Base-by-base conservation (phyloP, 2,888 invertebrate species). In the Xylocampa areola region DNA sequence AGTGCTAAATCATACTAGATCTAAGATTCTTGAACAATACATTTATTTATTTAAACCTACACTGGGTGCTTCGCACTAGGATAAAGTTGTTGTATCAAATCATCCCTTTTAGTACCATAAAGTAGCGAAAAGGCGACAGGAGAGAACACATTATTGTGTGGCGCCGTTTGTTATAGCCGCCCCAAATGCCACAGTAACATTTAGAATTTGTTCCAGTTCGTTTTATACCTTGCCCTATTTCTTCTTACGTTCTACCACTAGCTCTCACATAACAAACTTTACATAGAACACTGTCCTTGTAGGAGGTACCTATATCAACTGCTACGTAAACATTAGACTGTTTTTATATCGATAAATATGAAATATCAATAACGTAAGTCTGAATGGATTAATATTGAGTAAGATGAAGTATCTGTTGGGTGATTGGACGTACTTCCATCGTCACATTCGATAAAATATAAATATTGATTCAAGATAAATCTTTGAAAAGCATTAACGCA, bases 181-280 rank as follows among this genome's bases (percentile, higher is more conserved):
- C 81, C 80, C 77, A 90, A 91, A 91, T 90, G 90, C 82, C 90
- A 90, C 82, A 80, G 76, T 91, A 90, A 88, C 90, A 90, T 91
- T 91, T 90, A 84, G 83, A 85, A 82, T 82, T 77, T 78, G 87
- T 86, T 86, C 85, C 84, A 87, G 77, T 84, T 82, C 77, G 83
- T 86, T 87, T 86, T 88, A 85, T 85, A 84, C 76, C 77, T 77
- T 77, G 86, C 84, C 85, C 88, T 76, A 88, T 85, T 87, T 87
- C 75, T 55, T 79, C 69, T 72, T 41, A 51, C 58, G 71, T 76
- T 68, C 73, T 64, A 78, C 76, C 76, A 68, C 60, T 54, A 47
- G n/a, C n/a, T 53, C 54, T 73, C 73, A 63, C 54, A 73, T 75
- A 64, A 73, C 69, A 78, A 78, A 66, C 50, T 30, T 33, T 32